Evolutionary conservation across 2,113 vertebrate species (phyloP).

Genomic region (Pollachius pollachius): DNA sequence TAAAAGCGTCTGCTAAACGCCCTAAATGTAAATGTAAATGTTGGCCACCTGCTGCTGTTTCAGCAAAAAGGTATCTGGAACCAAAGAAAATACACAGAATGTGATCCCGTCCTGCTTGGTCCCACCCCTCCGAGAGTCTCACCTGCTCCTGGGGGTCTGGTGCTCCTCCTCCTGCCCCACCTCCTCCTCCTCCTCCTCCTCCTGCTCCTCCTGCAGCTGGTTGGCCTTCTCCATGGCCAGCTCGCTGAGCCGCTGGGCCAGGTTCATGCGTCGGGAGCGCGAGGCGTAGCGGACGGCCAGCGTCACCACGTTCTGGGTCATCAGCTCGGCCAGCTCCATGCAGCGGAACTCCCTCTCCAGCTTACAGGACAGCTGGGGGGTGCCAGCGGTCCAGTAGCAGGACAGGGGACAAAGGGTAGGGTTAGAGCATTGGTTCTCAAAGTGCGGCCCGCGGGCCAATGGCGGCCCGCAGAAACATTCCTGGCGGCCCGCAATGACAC

Average conservation of each 20-base stretch:
- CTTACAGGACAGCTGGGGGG: slow-evolving; percentile 87
- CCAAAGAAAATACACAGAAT: too few species aligned
- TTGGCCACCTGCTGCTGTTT: too few species aligned
- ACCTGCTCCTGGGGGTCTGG: slow-evolving; percentile 44
- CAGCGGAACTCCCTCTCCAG: slow-evolving; percentile 93
- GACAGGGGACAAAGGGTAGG: too few species aligned
- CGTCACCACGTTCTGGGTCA: slow-evolving; percentile 84
- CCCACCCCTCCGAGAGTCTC: slow-evolving; percentile 52
- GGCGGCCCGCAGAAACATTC: too few species aligned
- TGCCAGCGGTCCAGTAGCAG: neutral
- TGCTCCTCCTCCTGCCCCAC: slow-evolving; percentile 30
- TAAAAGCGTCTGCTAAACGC: too few species aligned
- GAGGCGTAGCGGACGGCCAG: slow-evolving; percentile 93
- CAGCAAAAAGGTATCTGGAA: too few species aligned
- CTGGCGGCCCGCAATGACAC: too few species aligned
- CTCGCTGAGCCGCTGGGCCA: slow-evolving; percentile 87
- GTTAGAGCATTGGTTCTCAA: too few species aligned
- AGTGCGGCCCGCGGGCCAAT: too few species aligned
- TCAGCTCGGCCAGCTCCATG: slow-evolving; percentile 88
- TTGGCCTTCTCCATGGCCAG: slow-evolving; percentile 84
- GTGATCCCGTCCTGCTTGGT: too few species aligned
- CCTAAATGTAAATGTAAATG: too few species aligned
- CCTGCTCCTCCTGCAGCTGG: slow-evolving; percentile 60
- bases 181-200: slow-evolving; percentile 57
- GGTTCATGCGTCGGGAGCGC: slow-evolving; percentile 80